Evolutionary conservation across 2,113 vertebrate genomes (phyloP).

Genomic region (Pterocles gutturalis): DNA sequence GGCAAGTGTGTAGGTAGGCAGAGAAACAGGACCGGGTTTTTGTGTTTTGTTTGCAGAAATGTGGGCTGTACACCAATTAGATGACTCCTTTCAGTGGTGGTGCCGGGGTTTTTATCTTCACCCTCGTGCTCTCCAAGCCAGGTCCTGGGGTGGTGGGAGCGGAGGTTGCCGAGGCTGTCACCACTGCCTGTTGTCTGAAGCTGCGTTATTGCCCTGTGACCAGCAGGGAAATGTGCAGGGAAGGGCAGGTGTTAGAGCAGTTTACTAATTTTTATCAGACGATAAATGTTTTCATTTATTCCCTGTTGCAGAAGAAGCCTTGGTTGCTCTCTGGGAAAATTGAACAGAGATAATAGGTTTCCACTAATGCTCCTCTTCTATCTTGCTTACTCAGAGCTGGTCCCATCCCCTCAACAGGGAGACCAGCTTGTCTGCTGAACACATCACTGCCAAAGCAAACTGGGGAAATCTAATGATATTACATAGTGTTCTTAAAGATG

Average conservation of each 20-base stretch:
- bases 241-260: not conserved
- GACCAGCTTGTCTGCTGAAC: not conserved
- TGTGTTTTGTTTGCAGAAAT: not conserved
- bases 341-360: conserved; percentile 47
- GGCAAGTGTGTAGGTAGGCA: not conserved
- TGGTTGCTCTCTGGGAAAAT: conserved; percentile 40
- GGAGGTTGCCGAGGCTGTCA: not conserved
- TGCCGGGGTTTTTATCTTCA: not conserved
- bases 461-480: not conserved
- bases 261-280: conserved; percentile 44
- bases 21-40: not conserved
- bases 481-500: conserved; percentile 32
- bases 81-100: accelerated
- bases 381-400: conserved; percentile 31
- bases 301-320: not conserved
- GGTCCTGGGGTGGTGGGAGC: not conserved
- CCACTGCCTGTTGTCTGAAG: not conserved
- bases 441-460: conserved; percentile 38
- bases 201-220: not conserved
- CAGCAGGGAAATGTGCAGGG: accelerated
- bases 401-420: not conserved
- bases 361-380: conserved; percentile 36
- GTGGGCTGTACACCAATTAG: not conserved
- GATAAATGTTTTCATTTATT: conserved; percentile 41
- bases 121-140: not conserved